These are phyloP conservation scores for Scylla paramamosain DNA, from an alignment of 1,140 invertebrate genomes.

Conservation along the genomic window DNA sequence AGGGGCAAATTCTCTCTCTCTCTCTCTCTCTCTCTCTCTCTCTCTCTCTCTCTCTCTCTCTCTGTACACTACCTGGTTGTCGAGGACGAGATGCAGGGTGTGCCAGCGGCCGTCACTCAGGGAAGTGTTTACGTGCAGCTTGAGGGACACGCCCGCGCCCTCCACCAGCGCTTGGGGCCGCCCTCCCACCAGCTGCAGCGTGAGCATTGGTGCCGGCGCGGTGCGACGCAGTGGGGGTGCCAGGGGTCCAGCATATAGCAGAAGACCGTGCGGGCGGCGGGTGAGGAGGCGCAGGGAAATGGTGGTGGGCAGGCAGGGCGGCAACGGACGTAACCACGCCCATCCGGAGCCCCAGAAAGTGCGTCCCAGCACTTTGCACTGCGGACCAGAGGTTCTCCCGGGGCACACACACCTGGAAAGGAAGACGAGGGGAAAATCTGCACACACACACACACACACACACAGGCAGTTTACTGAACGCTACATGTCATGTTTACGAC, in stretches of 20 bases:
- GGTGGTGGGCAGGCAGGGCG: slow-evolving; percentile 97
- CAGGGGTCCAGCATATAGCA: slow-evolving; percentile 80
- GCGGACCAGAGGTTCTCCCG: slow-evolving; percentile 93
- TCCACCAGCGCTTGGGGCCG: slow-evolving; percentile 29
- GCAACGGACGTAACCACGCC: slow-evolving; percentile 97
- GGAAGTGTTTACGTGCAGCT: background rate
- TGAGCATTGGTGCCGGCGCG: slow-evolving; percentile 39
- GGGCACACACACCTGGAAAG: slow-evolving; percentile 88
- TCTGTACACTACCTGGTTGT: slow-evolving; percentile 25
- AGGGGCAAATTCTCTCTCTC: no score
- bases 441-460: no score
- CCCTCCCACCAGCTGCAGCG: slow-evolving; percentile 30
- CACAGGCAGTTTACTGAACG: no score
- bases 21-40: no score
- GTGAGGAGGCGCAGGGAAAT: slow-evolving; percentile 97
- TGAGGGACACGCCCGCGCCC: background rate
- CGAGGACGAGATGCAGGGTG: slow-evolving; percentile 33
- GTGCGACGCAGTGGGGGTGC: background rate
- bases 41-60: background rate
- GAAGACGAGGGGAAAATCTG: no score
- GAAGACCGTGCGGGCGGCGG: slow-evolving; percentile 90
- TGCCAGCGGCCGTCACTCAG: slow-evolving; percentile 41
- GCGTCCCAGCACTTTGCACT: slow-evolving; percentile 96
- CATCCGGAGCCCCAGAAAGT: slow-evolving; percentile 95
- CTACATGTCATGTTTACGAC: no score